Percentiles rank a stretch among this genome's conserved stretches.
These are phyloP conservation scores for Eubasilissa splendida DNA, from an alignment of 2,888 invertebrate species.

Conservation along the genomic window DNA sequence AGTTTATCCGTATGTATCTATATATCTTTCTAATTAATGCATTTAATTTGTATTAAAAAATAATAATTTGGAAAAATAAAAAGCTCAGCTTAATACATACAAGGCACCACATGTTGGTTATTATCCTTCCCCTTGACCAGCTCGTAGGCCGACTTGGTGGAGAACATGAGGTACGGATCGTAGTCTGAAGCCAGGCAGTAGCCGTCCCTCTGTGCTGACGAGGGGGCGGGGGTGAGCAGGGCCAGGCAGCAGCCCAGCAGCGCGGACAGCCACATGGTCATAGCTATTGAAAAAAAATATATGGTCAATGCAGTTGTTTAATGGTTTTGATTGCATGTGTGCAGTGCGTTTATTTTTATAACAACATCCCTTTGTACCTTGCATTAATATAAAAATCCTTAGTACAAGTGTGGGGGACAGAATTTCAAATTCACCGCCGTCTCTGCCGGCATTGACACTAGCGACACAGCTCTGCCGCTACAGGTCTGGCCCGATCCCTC, in stretches of 20 bases:
- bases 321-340: too few relatives aligned
- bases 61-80: background rate
- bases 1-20: background rate
- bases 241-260: background rate
- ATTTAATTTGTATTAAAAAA: background rate
- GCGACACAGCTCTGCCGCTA: too few relatives aligned
- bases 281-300: background rate
- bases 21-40: background rate
- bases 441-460: too few relatives aligned
- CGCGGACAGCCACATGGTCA: background rate
- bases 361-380: too few relatives aligned
- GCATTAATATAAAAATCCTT: too few relatives aligned
- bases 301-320: background rate
- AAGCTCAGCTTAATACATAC: slow-evolving; percentile 68
- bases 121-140: slow-evolving; percentile 76
- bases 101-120: slow-evolving; percentile 76
- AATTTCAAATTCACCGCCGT: too few relatives aligned
- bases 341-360: too few relatives aligned
- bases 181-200: slow-evolving; percentile 75
- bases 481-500: too few relatives aligned
- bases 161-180: slow-evolving; percentile 79
- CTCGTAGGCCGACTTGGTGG: slow-evolving; percentile 84
- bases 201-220: slow-evolving; percentile 69
- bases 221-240: slow-evolving; percentile 60
- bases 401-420: too few relatives aligned